Conservation (phyloP, 2,113 vertebrate genomes). For the Oceanites oceanicus region DNA sequence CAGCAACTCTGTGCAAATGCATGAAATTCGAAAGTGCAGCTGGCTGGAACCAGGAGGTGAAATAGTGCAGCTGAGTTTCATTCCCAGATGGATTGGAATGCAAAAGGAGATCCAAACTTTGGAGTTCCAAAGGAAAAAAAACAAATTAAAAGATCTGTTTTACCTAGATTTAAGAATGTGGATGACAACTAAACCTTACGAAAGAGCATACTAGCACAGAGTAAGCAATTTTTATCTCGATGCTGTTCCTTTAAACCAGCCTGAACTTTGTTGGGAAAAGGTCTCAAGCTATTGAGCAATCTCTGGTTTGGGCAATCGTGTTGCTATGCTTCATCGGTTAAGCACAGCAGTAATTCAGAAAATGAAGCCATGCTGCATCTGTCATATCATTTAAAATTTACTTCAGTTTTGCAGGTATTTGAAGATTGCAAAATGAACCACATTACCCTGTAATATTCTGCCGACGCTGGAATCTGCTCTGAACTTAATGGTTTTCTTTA, state of each 20-base stretch:
- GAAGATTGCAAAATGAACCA: slow-evolving; percentile 31
- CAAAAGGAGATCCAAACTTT: background rate
- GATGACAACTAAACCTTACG: slow-evolving; percentile 18
- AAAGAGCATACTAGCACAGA: background rate
- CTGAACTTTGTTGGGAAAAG: slow-evolving; percentile 60
- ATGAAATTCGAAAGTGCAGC: background rate
- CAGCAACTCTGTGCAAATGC: background rate
- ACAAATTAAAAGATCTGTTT: background rate
- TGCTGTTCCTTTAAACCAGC: slow-evolving; percentile 54
- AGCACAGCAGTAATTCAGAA: slow-evolving; percentile 62
- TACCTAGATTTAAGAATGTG: slow-evolving; percentile 13
- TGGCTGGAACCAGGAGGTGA: background rate
- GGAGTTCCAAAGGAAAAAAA: background rate
- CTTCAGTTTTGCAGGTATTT: slow-evolving; percentile 60
- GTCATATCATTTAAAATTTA: slow-evolving; percentile 22
- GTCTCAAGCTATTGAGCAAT: slow-evolving; percentile 68
- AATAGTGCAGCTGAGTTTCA: background rate
- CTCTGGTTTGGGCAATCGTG: slow-evolving; percentile 62
- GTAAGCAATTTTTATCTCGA: slow-evolving; percentile 56
- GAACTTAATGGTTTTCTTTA: background rate
- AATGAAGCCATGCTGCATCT: slow-evolving; percentile 43
- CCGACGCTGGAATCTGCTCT: background rate
- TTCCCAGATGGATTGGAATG: slow-evolving; percentile 8
- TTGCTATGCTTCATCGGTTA: slow-evolving; percentile 60
- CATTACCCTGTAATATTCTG: background rate